Evolutionary conservation across 2,888 invertebrate genomes (phyloP).

Genomic region (Acleris laterana): DNA sequence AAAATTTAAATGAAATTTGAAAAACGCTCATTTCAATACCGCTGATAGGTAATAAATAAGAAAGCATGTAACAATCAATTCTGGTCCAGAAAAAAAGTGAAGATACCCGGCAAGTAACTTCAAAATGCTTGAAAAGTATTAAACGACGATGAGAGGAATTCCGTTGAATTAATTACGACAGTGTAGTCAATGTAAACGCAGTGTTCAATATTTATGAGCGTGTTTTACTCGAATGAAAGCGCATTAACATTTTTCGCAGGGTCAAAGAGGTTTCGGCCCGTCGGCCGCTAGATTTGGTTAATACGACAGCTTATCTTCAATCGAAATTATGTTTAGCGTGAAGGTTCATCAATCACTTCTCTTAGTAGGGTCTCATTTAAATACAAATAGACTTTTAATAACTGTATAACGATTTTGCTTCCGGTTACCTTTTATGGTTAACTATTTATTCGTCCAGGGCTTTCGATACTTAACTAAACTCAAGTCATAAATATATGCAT

Average conservation of each 20-base stretch:
- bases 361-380: conserved; percentile 10
- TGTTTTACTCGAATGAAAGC: conserved; percentile 23
- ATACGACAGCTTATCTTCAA: conserved; percentile 23
- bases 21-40: background rate
- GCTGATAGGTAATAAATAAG: background rate
- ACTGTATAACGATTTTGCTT: conserved; percentile 3
- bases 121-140: no score
- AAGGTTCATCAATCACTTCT: conserved; percentile 33
- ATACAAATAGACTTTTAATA: conserved; percentile 7
- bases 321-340: conserved; percentile 26
- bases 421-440: conserved; percentile 1
- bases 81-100: no score
- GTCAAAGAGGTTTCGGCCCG: conserved; percentile 23
- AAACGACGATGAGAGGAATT: no score
- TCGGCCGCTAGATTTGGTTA: conserved; percentile 18
- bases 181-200: conserved; percentile 15
- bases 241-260: conserved; percentile 31
- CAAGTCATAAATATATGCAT: no score
- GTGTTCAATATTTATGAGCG: conserved; percentile 18
- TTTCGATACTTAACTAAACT: background rate
- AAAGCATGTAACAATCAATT: no score
- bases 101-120: background rate
- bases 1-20: background rate
- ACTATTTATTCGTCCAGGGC: background rate
- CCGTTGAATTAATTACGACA: conserved; percentile 14